phyloP scores from a whole-genome alignment of 2,888 invertebrate genomes.

The Cosmia pyralina region DNA sequence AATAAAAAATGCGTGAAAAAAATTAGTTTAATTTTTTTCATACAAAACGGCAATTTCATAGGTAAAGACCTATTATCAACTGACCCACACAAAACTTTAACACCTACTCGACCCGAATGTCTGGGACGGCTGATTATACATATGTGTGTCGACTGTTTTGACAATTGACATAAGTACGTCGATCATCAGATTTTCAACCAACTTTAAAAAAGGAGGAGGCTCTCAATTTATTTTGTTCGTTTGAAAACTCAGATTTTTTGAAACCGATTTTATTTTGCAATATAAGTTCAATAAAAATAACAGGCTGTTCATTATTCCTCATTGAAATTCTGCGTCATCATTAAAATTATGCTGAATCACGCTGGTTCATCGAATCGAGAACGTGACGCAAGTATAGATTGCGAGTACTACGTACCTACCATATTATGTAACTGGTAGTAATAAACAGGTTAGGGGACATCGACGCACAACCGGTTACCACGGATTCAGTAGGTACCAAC shows the following conservation, averaged over 20 bases:
- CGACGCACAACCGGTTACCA: too few species aligned
- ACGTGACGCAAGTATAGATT: constrained; percentile 28
- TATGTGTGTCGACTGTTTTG: background rate
- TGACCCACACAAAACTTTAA: too few species aligned
- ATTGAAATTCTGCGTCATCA: constrained; percentile 32
- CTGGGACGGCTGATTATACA: too few species aligned
- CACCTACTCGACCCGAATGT: too few species aligned
- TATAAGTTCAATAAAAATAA: background rate
- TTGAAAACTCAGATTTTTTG: background rate
- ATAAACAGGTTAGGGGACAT: too few species aligned
- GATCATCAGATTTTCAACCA: background rate
- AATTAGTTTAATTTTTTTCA: too few species aligned
- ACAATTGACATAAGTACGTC: too few species aligned
- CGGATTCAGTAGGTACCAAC: too few species aligned
- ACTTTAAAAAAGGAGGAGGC: background rate
- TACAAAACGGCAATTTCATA: too few species aligned
- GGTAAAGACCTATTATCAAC: too few species aligned
- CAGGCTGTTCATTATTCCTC: constrained; percentile 5
- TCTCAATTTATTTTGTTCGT: background rate
- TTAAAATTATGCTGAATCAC: constrained; percentile 36
- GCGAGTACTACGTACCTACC: constrained; percentile 3
- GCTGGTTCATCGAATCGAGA: constrained; percentile 34
- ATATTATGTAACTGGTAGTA: background rate
- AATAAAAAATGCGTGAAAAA: too few species aligned
- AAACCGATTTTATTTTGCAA: background rate